Base-by-base conservation (phyloP, 2,888 invertebrate genomes). In the Agonopterix subpropinquella region DNA sequence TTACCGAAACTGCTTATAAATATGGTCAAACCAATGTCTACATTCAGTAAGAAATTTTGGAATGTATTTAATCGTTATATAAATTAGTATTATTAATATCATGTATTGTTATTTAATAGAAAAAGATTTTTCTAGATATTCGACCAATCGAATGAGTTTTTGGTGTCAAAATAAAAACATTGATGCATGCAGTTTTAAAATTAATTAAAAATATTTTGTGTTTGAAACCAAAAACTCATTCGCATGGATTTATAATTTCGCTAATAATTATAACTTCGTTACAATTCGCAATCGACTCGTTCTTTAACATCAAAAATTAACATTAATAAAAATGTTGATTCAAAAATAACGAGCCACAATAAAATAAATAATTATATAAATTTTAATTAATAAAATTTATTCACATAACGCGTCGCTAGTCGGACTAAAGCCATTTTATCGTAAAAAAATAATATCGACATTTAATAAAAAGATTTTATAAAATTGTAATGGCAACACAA, bases 21-120 rank as follows among this genome's bases (percentile, higher is more conserved):
- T n/a, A 11, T 10, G 9, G 11, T 11, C 42, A 42, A 39, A 11
- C 42, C 1, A 42, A 13, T 42, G 11, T 50, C 47, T 53, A 55
- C 58, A 55, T 57, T 56, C 54, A 59, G 59, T 70, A 63, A 68
- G 62, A 67, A 70, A 73, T 65, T 67, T 77, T 78, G 79, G 79
- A 79, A 79, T 79, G 79, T 78, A 67, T 63, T 69, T 50, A 42
- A 9, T 41, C 7, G 48, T 44, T 41, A 49, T 50, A 56, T 48
- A 52, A 55, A 56, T 50, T n/a, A 11, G 10, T 39, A 39, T 39
- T 39, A 53, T 54, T 49, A 52, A 48, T 51, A 47, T 43, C 39
- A 45, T 45, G 18, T 36, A 45, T 44, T 15, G 44, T 45, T 50
- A 44, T 11, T 47, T 47, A 36, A 35, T 48, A 43, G 36, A 43